A percentile compares a stretch with the other conserved stretches of the same genome.
phyloP scores from a whole-genome alignment of 1,140 invertebrate species.

The Brachionus plicatilis region DNA sequence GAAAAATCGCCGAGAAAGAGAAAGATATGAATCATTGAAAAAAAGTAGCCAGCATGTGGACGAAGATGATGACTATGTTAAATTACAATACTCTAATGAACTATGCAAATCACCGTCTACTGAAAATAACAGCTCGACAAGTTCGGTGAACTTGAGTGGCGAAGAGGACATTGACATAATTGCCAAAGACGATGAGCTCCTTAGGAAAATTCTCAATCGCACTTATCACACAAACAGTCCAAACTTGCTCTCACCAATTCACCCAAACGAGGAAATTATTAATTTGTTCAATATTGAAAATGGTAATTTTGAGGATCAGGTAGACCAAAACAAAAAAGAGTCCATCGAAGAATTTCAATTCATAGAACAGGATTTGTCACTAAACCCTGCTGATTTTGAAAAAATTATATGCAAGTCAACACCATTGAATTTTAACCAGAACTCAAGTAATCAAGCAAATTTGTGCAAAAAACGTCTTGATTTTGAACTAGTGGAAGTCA shows the following conservation, averaged over 20 bases:
- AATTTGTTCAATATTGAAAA: not conserved
- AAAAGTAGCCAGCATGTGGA: not conserved
- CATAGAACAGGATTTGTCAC: not conserved
- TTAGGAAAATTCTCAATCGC: constrained; percentile 7
- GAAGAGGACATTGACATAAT: constrained; percentile 25
- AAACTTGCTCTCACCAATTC: not conserved
- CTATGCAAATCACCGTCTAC: not conserved
- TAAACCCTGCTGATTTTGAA: constrained; percentile 10
- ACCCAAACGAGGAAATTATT: constrained; percentile 6
- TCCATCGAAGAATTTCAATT: not conserved
- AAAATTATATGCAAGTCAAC: constrained; percentile 13
- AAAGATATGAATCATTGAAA: not conserved
- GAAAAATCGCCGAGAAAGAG: not conserved
- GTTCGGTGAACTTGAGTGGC: not conserved
- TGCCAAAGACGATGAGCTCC: constrained; percentile 1
- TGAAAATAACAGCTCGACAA: not conserved
- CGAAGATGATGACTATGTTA: constrained; percentile 6
- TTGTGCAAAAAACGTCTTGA: not conserved
- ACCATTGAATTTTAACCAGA: not conserved
- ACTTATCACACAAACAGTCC: constrained; percentile 24
- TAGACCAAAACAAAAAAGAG: not conserved
- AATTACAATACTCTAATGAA: constrained; percentile 1
- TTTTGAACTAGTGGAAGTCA: not conserved
- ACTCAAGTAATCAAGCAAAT: not conserved
- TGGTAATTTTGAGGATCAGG: not conserved